phyloP scores from a whole-genome alignment of 2,113 vertebrate species.

The Aviceda subcristata region DNA sequence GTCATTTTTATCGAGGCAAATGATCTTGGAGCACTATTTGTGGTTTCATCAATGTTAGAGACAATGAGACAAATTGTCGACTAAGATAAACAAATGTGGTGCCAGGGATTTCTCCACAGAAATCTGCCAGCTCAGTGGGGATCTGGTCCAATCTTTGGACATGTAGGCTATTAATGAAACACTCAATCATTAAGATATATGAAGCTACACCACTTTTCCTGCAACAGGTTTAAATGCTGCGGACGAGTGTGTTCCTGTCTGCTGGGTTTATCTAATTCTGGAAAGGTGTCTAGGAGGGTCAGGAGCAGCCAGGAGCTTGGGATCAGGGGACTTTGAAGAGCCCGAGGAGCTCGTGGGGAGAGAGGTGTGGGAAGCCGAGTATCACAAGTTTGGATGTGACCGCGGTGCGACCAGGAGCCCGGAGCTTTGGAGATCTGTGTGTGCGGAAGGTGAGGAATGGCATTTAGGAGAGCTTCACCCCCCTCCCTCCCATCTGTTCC shows the following conservation, averaged over 20 bases:
- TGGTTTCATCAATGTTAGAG: conserved; percentile 35
- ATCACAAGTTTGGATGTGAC: neutral
- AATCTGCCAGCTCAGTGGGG: neutral
- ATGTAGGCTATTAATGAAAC: neutral
- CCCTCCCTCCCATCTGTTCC: neutral
- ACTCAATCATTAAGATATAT: neutral
- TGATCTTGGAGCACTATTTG: conserved; percentile 20
- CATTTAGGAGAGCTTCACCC: neutral
- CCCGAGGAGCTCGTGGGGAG: neutral
- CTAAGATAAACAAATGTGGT: conserved; percentile 46
- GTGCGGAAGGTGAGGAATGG: neutral
- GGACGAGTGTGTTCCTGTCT: neutral
- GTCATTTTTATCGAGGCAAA: conserved; percentile 33
- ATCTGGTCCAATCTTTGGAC: neutral
- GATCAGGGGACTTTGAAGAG: neutral
- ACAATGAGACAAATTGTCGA: conserved; percentile 41
- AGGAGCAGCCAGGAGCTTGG: neutral
- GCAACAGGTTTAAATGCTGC: neutral
- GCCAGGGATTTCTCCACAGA: conserved; percentile 30
- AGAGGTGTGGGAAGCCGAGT: neutral
- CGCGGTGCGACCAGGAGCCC: neutral
- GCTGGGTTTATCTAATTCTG: neutral
- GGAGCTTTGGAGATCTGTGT: neutral
- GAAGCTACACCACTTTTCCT: neutral
- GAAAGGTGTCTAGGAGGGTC: neutral